These are phyloP conservation scores for Tetramorium simillimum DNA, from an alignment of 1,140 invertebrate species.

Conservation along the genomic window DNA sequence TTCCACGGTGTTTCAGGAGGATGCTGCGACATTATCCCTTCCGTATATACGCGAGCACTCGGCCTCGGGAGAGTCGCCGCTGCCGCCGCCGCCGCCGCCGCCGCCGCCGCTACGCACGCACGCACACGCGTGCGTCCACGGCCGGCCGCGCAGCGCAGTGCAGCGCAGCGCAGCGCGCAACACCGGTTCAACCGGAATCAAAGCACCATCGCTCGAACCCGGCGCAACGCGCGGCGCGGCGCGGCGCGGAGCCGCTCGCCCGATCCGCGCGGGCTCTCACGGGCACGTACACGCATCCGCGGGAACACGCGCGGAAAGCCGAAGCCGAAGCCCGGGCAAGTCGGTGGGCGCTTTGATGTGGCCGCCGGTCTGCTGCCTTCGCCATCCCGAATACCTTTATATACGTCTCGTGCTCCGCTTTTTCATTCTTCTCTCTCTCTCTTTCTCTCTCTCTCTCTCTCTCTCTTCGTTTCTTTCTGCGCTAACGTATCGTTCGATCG, in stretches of 20 bases:
- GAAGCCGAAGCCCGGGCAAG: conserved; percentile 76
- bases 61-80: conserved; percentile 37
- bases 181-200: conserved; percentile 80
- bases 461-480: conserved; percentile 18
- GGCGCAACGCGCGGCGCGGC: neutral
- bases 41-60: conserved; percentile 51
- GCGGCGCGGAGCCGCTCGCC: neutral
- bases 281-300: conserved; percentile 63
- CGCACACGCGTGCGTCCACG: conserved; percentile 57
- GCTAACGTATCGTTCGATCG: conserved; percentile 15
- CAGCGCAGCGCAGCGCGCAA: conserved; percentile 19
- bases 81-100: neutral
- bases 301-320: conserved; percentile 66
- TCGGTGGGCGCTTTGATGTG: conserved; percentile 81
- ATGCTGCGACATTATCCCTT: conserved; percentile 72
- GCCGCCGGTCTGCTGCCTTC: conserved; percentile 77
- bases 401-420: conserved; percentile 39
- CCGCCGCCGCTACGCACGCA: conserved; percentile 59
- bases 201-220: conserved; percentile 65
- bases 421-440: conserved; percentile 50
- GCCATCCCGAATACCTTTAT: conserved; percentile 80
- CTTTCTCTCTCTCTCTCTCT: conserved; percentile 41
- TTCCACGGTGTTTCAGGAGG: conserved; percentile 69
- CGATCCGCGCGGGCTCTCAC: conserved; percentile 62
- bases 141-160: conserved; percentile 37